phyloP scores from a whole-genome alignment of 2,797 vertebrate species.

The Myotis findleyi region DNA sequence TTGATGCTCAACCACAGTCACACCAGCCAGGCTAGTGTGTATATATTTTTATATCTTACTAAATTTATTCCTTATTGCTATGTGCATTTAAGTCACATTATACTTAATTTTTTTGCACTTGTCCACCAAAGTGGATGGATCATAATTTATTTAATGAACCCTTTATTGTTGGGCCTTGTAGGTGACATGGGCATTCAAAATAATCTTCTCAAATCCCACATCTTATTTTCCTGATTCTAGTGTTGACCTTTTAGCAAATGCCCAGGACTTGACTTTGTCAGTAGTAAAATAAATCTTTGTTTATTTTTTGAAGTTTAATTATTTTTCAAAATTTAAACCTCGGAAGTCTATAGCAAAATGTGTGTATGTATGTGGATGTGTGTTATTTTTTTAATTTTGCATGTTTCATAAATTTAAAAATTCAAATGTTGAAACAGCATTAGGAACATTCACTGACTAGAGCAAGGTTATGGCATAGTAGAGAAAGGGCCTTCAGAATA shows the following conservation, averaged over 20 bases:
- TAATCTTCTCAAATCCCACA: background rate
- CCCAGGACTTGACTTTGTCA: background rate
- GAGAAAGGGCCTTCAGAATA: slow-evolving; percentile 85
- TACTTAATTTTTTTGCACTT: background rate
- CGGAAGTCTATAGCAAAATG: slow-evolving; percentile 88
- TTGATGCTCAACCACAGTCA: no score
- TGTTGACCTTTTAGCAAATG: background rate
- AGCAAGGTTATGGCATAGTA: slow-evolving; percentile 90
- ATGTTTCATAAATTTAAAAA: slow-evolving; percentile 90
- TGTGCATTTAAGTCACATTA: background rate
- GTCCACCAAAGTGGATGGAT: background rate
- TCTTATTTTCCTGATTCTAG: background rate
- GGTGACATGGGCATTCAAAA: background rate
- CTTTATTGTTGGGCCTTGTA: slow-evolving; percentile 25
- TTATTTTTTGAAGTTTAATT: background rate
- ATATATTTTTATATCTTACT: background rate
- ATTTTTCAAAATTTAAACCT: slow-evolving; percentile 88
- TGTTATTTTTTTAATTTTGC: slow-evolving; percentile 81
- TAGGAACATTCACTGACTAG: slow-evolving; percentile 93
- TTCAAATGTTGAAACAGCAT: slow-evolving; percentile 91
- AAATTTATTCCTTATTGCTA: background rate
- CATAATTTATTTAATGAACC: slow-evolving; percentile 22
- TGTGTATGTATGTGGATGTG: slow-evolving; percentile 78
- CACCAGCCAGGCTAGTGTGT: background rate
- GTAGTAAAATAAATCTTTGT: background rate